A percentile compares a stretch with the other conserved stretches of the same genome.
Evolutionary conservation across 2,113 vertebrate genomes (phyloP).

Genomic region (Octodon degus): DNA sequence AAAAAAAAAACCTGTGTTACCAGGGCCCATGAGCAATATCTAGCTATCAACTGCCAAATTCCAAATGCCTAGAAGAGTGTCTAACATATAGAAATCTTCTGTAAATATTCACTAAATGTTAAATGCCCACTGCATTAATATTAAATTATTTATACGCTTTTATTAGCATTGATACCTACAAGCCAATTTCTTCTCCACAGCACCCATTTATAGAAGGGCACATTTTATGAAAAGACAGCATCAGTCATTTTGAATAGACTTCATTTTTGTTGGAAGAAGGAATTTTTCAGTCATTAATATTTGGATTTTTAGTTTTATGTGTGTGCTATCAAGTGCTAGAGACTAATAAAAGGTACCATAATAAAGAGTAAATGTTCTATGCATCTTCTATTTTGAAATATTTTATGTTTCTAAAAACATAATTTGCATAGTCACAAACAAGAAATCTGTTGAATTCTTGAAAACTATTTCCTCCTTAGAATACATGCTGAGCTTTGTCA

Average conservation of each 20-base stretch:
- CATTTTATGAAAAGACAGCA: not conserved
- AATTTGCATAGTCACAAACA: not conserved
- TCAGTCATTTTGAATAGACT: not conserved
- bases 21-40: not conserved
- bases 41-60: not conserved
- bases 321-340: not conserved
- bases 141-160: not conserved
- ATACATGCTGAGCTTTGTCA: not conserved
- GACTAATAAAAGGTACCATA: not conserved
- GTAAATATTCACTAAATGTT: not conserved
- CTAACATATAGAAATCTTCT: not conserved
- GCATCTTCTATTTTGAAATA: not conserved
- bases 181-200: not conserved
- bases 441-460: not conserved
- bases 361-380: not conserved
- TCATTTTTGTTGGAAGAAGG: slow-evolving; percentile 27
- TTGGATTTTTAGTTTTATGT: not conserved
- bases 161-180: not conserved
- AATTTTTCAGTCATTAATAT: slow-evolving; percentile 5
- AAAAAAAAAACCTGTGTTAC: not conserved
- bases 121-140: not conserved
- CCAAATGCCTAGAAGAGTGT: not conserved
- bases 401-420: not conserved
- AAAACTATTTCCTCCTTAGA: slow-evolving; percentile 8
- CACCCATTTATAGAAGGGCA: not conserved